A percentile compares a stretch with the other conserved stretches of the same genome.
Evolutionary conservation across 2,888 invertebrate genomes (phyloP).

Genomic region (Ryuthela nishihirai): DNA sequence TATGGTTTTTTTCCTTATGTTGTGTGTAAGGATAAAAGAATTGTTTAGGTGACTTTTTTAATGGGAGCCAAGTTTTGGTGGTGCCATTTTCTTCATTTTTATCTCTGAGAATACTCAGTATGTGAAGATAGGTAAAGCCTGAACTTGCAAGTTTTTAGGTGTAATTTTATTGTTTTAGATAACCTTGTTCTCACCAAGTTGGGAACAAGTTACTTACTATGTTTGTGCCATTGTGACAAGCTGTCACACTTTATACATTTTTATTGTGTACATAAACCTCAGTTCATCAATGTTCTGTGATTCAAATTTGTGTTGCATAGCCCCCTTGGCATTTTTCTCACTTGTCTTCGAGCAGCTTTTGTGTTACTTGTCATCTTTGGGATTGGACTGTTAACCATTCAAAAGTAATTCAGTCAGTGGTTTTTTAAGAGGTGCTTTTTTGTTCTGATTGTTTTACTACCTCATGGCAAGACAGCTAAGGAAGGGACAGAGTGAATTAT

Average conservation of each 20-base stretch:
- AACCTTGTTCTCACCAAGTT: too few relatives aligned
- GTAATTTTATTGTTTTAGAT: too few relatives aligned
- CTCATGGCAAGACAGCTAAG: slow-evolving; percentile 25
- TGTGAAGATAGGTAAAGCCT: too few relatives aligned
- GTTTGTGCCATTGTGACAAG: slow-evolving; percentile 34
- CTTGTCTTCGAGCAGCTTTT: slow-evolving; percentile 16
- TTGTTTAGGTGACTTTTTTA: not conserved
- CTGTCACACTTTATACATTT: slow-evolving; percentile 30
- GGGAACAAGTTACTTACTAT: slow-evolving; percentile 30
- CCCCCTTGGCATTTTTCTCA: slow-evolving; percentile 8
- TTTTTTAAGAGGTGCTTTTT: slow-evolving; percentile 2
- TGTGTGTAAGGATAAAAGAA: slow-evolving; percentile 5
- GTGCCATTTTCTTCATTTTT: not conserved
- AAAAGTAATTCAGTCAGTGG: slow-evolving; percentile 8
- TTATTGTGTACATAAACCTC: slow-evolving; percentile 30
- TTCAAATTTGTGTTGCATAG: slow-evolving; percentile 26
- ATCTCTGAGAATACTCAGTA: too few relatives aligned
- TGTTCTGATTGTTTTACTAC: slow-evolving; percentile 26
- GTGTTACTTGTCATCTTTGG: slow-evolving; percentile 14
- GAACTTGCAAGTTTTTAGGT: too few relatives aligned
- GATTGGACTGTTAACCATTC: slow-evolving; percentile 26
- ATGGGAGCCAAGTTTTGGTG: not conserved
- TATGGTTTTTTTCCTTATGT: not conserved
- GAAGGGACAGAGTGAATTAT: too few relatives aligned
- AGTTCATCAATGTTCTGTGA: slow-evolving; percentile 30